Evolutionary conservation across 1,140 invertebrate species (phyloP).

Genomic region (Marisa cornuarietis): DNA sequence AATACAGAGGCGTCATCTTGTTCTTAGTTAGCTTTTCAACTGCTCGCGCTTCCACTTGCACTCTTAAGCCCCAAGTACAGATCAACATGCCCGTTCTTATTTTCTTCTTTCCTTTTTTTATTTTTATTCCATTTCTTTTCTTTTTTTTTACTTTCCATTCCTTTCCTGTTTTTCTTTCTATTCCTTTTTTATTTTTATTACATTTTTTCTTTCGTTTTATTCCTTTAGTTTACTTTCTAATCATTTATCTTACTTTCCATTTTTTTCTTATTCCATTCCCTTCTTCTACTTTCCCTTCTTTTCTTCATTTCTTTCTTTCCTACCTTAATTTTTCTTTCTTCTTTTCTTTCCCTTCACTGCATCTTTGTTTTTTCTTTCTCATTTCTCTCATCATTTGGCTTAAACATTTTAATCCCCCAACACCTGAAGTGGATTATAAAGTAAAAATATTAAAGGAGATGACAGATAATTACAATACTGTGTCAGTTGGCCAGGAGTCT

Average conservation of each 20-base stretch:
- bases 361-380: constrained; percentile 8
- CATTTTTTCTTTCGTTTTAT: constrained; percentile 1
- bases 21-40: no score
- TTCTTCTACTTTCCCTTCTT: no score
- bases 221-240: neutral
- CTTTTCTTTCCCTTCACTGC: neutral
- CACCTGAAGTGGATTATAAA: no score
- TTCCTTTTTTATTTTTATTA: constrained; percentile 6
- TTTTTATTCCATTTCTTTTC: no score
- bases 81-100: no score
- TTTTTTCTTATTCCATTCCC: no score
- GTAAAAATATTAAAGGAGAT: no score
- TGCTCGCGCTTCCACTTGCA: no score
- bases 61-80: no score
- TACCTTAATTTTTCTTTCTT: neutral
- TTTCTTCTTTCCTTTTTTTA: no score
- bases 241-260: neutral
- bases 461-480: neutral
- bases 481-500: neutral
- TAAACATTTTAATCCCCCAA: no score
- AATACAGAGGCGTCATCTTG: neutral
- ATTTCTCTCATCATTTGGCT: neutral
- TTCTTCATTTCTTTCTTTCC: neutral
- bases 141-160: no score
- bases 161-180: neutral